Percentiles rank a stretch among this genome's conserved stretches.
phyloP scores from a whole-genome alignment of 2,113 vertebrate species.

The Nematolebias whitei region DNA sequence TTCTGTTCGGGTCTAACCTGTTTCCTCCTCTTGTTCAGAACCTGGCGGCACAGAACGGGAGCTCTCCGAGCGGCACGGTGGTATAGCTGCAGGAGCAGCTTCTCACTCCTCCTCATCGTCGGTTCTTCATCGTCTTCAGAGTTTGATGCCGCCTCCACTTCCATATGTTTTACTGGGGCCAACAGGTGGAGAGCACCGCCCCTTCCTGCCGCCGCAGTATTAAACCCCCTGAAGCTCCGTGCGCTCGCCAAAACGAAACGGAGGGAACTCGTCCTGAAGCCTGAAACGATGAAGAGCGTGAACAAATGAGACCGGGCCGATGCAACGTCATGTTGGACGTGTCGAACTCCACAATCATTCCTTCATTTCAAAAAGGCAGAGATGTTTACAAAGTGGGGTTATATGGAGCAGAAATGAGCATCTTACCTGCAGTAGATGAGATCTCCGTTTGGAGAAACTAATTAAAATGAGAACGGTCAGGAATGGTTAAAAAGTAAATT shows the following conservation, averaged over 20 bases:
- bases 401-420: background rate
- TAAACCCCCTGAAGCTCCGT: constrained; percentile 38
- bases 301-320: no score
- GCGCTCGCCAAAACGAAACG: constrained; percentile 7
- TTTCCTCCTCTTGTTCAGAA: constrained; percentile 70
- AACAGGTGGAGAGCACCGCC: constrained; percentile 21
- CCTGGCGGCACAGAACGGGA: constrained; percentile 87
- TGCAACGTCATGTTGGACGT: no score
- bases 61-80: constrained; percentile 90
- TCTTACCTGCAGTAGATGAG: constrained; percentile 1
- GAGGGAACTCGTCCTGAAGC: constrained; percentile 25
- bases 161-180: constrained; percentile 28
- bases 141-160: background rate
- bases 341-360: no score
- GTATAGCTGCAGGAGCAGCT: constrained; percentile 80
- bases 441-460: background rate
- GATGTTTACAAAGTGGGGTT: no score
- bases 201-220: constrained; percentile 33
- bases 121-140: background rate
- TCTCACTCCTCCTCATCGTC: constrained; percentile 21
- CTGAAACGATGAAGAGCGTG: no score
- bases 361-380: no score
- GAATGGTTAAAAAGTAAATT: background rate
- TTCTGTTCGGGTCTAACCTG: constrained; percentile 7
- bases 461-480: background rate